Percentiles rank a stretch among this genome's conserved stretches.
phyloP scores from a whole-genome alignment of 2,113 vertebrate species.

The Dendrocopos noguchii region DNA sequence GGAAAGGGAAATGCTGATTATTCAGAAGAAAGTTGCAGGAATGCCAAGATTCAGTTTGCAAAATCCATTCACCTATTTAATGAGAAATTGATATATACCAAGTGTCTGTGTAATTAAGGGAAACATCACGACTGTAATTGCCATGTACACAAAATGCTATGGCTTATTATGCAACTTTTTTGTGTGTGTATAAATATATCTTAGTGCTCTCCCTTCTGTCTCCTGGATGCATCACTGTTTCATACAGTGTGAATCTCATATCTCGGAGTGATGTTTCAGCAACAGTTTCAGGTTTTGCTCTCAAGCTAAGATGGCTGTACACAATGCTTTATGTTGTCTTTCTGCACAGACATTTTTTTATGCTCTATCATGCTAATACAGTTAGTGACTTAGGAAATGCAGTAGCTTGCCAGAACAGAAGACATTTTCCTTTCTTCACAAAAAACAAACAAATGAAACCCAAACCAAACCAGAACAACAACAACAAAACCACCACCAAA shows the following conservation, averaged over 20 bases:
- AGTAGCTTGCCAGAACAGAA: neutral
- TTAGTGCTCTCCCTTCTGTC: neutral
- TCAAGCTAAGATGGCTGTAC: neutral
- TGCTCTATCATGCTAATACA: neutral
- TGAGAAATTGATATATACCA: slow-evolving; percentile 48
- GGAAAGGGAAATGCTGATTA: slow-evolving; percentile 38
- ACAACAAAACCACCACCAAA: too few relatives aligned
- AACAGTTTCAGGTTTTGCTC: neutral
- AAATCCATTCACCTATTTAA: slow-evolving; percentile 25
- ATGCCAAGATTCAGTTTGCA: slow-evolving; percentile 23
- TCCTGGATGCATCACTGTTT: neutral
- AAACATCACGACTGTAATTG: slow-evolving; percentile 11
- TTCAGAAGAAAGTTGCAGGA: slow-evolving; percentile 2
- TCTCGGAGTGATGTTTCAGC: neutral
- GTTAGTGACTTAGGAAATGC: neutral
- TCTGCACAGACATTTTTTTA: neutral
- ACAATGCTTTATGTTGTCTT: neutral
- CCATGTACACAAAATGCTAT: slow-evolving; percentile 19
- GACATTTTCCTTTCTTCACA: neutral
- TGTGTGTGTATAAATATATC: neutral
- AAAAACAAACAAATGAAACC: neutral
- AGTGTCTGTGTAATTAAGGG: slow-evolving; percentile 25
- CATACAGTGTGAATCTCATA: neutral
- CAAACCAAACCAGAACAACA: too few relatives aligned
- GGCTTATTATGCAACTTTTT: slow-evolving; percentile 14